Evolutionary conservation across 2,888 invertebrate genomes (phyloP).

Genomic region (Sepiola atlantica): DNA sequence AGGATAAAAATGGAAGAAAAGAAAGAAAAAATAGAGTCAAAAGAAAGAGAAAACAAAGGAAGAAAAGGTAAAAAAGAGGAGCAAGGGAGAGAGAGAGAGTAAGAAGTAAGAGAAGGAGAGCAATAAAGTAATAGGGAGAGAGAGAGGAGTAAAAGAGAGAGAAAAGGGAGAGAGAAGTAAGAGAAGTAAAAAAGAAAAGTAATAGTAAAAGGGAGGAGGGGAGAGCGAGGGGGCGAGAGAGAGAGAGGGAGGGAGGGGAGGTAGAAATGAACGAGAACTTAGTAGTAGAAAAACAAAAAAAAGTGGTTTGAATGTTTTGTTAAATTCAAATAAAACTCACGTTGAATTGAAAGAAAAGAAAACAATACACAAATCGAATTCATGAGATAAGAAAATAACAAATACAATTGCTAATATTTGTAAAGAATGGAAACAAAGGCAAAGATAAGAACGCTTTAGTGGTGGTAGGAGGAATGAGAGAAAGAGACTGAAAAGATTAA

Average conservation of each 20-base stretch:
- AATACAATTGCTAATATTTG: too few relatives aligned
- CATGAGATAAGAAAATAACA: too few relatives aligned
- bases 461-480: too few relatives aligned
- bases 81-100: background rate
- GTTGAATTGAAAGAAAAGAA: background rate
- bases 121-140: background rate
- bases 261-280: rapidly evolving
- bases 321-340: too few relatives aligned
- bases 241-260: background rate
- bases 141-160: background rate
- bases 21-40: background rate
- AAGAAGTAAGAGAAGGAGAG: background rate
- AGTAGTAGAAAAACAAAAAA: too few relatives aligned
- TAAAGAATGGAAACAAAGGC: too few relatives aligned
- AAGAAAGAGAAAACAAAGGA: background rate
- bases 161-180: too few relatives aligned
- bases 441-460: too few relatives aligned
- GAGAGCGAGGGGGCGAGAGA: background rate
- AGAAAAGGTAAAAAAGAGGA: background rate
- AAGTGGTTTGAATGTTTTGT: too few relatives aligned
- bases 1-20: too few relatives aligned
- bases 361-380: background rate
- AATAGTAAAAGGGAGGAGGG: background rate
- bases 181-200: background rate
- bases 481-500: too few relatives aligned